These are phyloP conservation scores for Chrysolina haemoptera DNA, from an alignment of 2,888 invertebrate genomes.

Conservation along the genomic window DNA sequence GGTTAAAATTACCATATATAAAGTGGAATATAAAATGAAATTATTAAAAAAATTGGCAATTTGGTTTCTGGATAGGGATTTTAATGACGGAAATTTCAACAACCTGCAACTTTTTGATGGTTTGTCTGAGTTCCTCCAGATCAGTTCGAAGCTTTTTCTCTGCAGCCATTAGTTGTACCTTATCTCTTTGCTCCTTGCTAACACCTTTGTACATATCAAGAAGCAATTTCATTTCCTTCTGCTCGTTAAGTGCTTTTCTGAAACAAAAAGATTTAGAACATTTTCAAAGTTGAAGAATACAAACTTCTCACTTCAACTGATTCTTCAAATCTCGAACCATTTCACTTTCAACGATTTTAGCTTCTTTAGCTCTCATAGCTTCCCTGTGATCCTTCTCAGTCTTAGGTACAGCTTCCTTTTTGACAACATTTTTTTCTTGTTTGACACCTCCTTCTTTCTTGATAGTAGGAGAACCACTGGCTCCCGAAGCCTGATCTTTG, in stretches of 20 bases:
- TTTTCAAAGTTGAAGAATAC: not conserved
- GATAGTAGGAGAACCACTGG: conserved; percentile 68
- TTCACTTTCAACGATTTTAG: conserved; percentile 81
- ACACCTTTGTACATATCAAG: conserved; percentile 98
- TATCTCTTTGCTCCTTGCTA: conserved; percentile 95
- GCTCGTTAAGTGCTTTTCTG: conserved; percentile 93
- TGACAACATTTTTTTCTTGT: conserved; percentile 72
- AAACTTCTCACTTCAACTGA: conserved; percentile 84
- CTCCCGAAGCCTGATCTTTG: conserved; percentile 67
- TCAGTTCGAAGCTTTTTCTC: conserved; percentile 93
- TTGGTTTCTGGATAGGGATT: not conserved
- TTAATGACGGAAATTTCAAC: conserved; percentile 25
- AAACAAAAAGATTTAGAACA: not conserved
- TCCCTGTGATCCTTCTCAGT: conserved; percentile 77
- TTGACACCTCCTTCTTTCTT: conserved; percentile 75
- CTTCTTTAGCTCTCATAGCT: conserved; percentile 75
- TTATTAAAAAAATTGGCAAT: not conserved
- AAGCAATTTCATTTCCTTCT: conserved; percentile 94
- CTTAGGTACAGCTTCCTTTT: conserved; percentile 77
- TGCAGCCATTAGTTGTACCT: conserved; percentile 95
- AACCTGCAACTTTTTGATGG: conserved; percentile 88
- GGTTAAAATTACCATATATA: no score
- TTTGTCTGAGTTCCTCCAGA: conserved; percentile 89
- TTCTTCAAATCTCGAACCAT: conserved; percentile 89
- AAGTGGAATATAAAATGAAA: not conserved